Conservation (phyloP, 2,113 vertebrate genomes). For the Lycaon pictus region DNA sequence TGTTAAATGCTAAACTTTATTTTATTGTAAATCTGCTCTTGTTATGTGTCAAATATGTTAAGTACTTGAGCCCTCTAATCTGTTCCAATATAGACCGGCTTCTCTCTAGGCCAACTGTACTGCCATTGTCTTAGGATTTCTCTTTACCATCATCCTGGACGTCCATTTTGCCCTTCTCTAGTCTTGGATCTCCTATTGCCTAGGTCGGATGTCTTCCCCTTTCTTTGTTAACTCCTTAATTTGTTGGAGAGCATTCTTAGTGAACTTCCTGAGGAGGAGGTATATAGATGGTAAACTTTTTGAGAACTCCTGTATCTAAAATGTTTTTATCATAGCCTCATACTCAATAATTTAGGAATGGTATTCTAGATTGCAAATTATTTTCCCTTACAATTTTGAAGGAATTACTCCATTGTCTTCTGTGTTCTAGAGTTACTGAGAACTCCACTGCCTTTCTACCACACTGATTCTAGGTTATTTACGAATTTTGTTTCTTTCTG, state of each 20-base stretch:
- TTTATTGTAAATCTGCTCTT: background rate
- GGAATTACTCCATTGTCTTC: background rate
- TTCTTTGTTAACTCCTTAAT: background rate
- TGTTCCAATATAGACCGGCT: background rate
- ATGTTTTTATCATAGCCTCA: background rate
- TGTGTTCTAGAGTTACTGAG: background rate
- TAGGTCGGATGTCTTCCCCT: background rate
- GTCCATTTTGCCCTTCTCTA: background rate
- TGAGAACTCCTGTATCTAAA: background rate
- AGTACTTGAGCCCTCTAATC: background rate
- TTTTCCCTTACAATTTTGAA: background rate
- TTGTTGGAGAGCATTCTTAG: background rate
- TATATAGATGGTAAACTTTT: background rate
- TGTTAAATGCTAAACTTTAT: background rate
- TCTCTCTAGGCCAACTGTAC: background rate
- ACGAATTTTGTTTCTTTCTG: background rate
- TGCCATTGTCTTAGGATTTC: background rate
- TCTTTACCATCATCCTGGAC: background rate
- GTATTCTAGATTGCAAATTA: background rate
- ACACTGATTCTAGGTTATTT: background rate
- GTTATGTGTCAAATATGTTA: background rate
- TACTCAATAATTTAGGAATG: background rate
- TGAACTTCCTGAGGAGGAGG: background rate
- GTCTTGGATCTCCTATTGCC: background rate
- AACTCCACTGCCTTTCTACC: background rate